Evolutionary conservation across 2,888 invertebrate genomes (phyloP), one percentile per base, ranked within the genome.

Genomic region (Biston stratarius): DNA sequence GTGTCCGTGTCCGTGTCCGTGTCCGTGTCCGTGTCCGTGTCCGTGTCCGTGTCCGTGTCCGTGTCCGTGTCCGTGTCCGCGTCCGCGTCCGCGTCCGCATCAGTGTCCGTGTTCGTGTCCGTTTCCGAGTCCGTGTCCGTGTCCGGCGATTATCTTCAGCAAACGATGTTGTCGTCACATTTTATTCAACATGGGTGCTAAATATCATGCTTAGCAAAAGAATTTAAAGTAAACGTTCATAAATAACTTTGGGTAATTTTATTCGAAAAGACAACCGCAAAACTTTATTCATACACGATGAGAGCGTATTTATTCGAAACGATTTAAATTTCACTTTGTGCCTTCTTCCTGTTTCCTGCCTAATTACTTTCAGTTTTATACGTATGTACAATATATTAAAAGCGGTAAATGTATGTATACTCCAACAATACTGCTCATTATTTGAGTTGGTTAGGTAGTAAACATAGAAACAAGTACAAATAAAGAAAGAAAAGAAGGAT

Each of bases 361-460:
- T 76, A 77, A 78, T 78, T 77, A 77, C 73, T 76, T 78, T 72
- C 67, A 38, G 62, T 62, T 70, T 72, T 70, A 55, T 63, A 49
- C 59, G 59, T 69, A 69, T 24, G 24, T 24, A 24, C n/a, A 3
- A 3, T 24, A 24, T 24, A 24, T 24, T 24, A 24, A 24, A 24
- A 24, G 24, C 24, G 24, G 1, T 24, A 24, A 2, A 24, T 24
- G 24, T 24, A 24, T 24, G 3, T 24, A 24, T 24, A 24, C 24
- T 24, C 24, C 24, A 3, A 24, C 3, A 24, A 24, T 24, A 24
- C 38, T 8, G 51, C 36, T 49, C 45, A 15, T 42, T 42, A 38
- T 40, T 42, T 45, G 45, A 53, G 36, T 5, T 59, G 38, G 52
- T 42, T 49, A 11, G 52, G 6, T 44, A 44, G 42, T 24, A 24